Evolutionary conservation across 2,113 vertebrate species (phyloP), one percentile per base, ranked within the genome.

Genomic region (Gymnogyps californianus): DNA sequence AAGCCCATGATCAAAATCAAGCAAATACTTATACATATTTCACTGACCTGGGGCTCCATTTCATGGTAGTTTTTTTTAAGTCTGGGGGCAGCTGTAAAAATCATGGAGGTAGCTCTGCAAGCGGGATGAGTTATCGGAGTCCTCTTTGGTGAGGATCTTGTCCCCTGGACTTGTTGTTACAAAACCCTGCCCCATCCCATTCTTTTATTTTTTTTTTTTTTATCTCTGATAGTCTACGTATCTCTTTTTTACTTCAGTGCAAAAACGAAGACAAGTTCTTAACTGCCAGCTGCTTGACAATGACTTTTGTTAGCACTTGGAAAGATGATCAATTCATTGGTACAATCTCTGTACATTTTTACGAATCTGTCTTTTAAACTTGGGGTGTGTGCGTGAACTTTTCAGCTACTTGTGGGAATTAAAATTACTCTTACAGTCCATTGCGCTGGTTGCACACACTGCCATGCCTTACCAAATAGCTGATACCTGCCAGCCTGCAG

Each of bases 401-500:
- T 29, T 28, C 44, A 57, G 54, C 69, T 81, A 13, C 22, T 31
- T 29, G 5, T 14, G n/a, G 32, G n/a, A 55, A 55, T 75, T 26
- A 46, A 42, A 62, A 26, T 66, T 7, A 17, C 51, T 51, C 40
- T 25, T 25, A 7, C 74, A 83, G 32, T 17, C 49, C 25, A 19
- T 34, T 15, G 49, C 55, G 79, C 14, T 42, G 54, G 36, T 8
- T 38, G 22, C 1, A 0, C 29, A 14, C 3, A 0, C 46, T 31
- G 65, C 38, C 2, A 3, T 36, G 44, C 75, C 47, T 20, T 44
- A 28, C 44, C 19, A 5, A 24, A 20, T 1, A 29, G 46, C 57
- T 24, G 57, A 6, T 64, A 9, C 29, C 61, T 7, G 16, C 54
- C 77, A 75, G 54, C 38, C 40, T 22, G 59, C 54, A 36, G 34